A percentile compares a stretch with the other conserved stretches of the same genome.
phyloP scores from a whole-genome alignment of 2,113 vertebrate species.

The Anoplopoma fimbria region DNA sequence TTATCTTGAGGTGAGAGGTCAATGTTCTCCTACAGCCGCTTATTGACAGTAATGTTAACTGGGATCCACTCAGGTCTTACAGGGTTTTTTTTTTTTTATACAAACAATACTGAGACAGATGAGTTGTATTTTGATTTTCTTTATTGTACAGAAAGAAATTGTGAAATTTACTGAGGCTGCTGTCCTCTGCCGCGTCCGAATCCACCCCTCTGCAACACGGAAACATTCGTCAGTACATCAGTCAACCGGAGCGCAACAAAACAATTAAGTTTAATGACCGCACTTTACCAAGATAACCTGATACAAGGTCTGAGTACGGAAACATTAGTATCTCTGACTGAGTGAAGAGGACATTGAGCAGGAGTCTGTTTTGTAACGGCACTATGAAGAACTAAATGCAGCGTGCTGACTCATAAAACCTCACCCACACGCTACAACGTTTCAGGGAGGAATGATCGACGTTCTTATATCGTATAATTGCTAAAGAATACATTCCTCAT shows the following conservation, averaged over 20 bases:
- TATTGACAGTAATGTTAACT: not conserved
- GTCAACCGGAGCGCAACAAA: not conserved
- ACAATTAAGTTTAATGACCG: not conserved
- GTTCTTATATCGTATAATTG: not conserved
- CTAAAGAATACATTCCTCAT: slow-evolving; percentile 3
- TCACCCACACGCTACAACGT: not conserved
- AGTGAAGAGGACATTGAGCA: not conserved
- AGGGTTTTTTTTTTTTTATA: no score
- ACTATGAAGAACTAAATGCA: not conserved
- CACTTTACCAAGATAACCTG: not conserved
- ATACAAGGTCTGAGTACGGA: not conserved
- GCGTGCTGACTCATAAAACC: slow-evolving; percentile 7
- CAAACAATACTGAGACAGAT: not conserved
- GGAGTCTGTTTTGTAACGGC: no score
- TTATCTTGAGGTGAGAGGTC: not conserved
- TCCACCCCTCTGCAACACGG: slow-evolving; percentile 91
- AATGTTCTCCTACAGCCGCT: not conserved
- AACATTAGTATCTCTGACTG: not conserved
- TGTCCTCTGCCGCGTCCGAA: slow-evolving; percentile 98
- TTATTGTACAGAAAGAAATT: slow-evolving; percentile 92
- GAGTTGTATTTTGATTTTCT: slow-evolving; percentile 79
- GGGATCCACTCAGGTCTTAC: not conserved
- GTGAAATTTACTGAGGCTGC: slow-evolving; percentile 90
- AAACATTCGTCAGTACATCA: slow-evolving; percentile 3
- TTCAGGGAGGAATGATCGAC: not conserved